These are phyloP conservation scores for Athene noctua DNA, from an alignment of 2,113 vertebrate genomes.

Conservation along the genomic window DNA sequence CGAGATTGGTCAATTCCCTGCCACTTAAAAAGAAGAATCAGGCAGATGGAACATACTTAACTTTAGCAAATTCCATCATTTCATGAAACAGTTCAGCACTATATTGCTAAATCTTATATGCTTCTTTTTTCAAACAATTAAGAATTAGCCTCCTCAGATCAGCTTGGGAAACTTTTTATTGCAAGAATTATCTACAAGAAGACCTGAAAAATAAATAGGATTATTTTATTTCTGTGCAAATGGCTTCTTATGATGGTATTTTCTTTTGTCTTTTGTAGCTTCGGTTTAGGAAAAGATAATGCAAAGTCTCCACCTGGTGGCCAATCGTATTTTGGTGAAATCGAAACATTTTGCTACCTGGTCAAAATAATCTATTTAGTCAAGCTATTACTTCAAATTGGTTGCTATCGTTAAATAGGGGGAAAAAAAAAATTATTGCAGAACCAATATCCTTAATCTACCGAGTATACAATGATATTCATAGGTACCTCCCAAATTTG, in stretches of 20 bases:
- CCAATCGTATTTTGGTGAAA: not conserved
- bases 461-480: not conserved
- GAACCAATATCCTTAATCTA: not conserved
- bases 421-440: rapidly evolving
- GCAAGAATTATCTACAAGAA: slow-evolving; percentile 30
- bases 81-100: slow-evolving; percentile 13
- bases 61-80: slow-evolving; percentile 3
- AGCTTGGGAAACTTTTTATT: slow-evolving; percentile 14
- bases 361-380: not conserved
- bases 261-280: not conserved
- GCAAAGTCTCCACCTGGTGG: slow-evolving; percentile 70
- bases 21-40: slow-evolving; percentile 7
- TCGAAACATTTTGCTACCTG: not conserved
- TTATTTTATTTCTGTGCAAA: slow-evolving; percentile 46
- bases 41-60: not conserved
- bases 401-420: rapidly evolving
- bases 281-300: slow-evolving; percentile 24
- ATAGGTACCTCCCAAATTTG: not conserved
- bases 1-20: not conserved
- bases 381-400: not conserved
- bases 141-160: not conserved
- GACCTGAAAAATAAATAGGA: slow-evolving; percentile 36
- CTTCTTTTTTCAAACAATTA: not conserved
- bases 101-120: not conserved
- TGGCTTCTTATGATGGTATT: not conserved